These are phyloP conservation scores for Anadara kagoshimensis DNA, from an alignment of 1,140 invertebrate species.

Conservation along the genomic window DNA sequence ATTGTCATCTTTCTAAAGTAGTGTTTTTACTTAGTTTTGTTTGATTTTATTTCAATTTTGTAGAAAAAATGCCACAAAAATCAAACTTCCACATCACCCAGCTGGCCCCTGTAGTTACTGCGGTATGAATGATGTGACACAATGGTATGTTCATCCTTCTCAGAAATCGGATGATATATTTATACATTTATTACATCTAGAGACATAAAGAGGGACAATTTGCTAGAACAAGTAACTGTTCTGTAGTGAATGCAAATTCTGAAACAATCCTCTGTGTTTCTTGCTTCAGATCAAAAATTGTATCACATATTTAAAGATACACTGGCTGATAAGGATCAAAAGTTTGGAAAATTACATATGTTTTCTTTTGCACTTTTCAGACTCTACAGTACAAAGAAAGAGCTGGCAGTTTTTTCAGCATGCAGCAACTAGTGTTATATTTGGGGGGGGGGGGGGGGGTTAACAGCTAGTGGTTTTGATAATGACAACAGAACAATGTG, in stretches of 20 bases:
- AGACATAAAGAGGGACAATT: background rate
- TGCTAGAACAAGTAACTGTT: background rate
- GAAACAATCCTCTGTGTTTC: background rate
- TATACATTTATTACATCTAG: no score
- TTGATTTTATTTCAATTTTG: no score
- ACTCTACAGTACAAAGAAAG: background rate
- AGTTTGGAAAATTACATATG: conserved; percentile 7
- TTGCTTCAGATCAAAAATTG: background rate
- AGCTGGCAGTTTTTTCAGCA: background rate
- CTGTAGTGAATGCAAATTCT: background rate
- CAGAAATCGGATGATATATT: no score
- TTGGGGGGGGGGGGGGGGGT: no score
- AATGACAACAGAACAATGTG: background rate
- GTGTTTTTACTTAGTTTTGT: no score
- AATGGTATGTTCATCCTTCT: no score
- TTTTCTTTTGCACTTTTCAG: background rate
- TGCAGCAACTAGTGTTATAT: background rate
- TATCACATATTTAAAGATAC: background rate
- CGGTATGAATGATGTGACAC: no score
- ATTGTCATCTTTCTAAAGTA: no score
- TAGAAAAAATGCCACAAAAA: no score
- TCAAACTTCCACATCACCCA: no score
- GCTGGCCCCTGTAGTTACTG: no score
- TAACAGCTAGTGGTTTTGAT: conserved; percentile 12
- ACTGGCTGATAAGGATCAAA: background rate